Evolutionary conservation across 2,113 vertebrate genomes (phyloP).

Genomic region (Carassius auratus): DNA sequence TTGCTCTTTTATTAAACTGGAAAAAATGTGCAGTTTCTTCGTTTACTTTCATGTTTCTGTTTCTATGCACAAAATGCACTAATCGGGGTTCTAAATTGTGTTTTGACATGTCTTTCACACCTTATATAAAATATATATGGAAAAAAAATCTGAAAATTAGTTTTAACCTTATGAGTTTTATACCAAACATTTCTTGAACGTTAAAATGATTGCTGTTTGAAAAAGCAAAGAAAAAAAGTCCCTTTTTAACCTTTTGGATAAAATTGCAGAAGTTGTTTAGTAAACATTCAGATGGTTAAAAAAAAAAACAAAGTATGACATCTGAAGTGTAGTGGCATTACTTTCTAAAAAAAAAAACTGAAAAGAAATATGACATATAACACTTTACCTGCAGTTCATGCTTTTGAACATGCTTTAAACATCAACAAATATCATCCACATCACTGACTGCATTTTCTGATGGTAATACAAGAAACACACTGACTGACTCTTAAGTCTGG

Average conservation of each 20-base stretch:
- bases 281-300: neutral
- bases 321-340: neutral
- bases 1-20: neutral
- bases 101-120: neutral
- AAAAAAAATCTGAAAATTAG: neutral
- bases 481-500: neutral
- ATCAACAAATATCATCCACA: conserved; percentile 7
- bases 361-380: neutral
- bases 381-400: neutral
- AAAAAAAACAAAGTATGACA: neutral
- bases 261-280: neutral
- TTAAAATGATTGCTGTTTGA: neutral
- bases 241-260: neutral
- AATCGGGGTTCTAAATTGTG: no score
- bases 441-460: neutral
- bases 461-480: neutral
- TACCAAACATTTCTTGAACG: neutral
- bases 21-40: neutral
- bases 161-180: neutral
- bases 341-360: neutral
- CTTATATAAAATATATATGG: no score
- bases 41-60: no score
- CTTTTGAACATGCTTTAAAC: neutral
- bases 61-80: neutral
- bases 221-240: neutral